Percentiles rank a stretch among this genome's conserved stretches.
Evolutionary conservation across 2,888 invertebrate species (phyloP).

Genomic region (Ecdyonurus torrentis): DNA sequence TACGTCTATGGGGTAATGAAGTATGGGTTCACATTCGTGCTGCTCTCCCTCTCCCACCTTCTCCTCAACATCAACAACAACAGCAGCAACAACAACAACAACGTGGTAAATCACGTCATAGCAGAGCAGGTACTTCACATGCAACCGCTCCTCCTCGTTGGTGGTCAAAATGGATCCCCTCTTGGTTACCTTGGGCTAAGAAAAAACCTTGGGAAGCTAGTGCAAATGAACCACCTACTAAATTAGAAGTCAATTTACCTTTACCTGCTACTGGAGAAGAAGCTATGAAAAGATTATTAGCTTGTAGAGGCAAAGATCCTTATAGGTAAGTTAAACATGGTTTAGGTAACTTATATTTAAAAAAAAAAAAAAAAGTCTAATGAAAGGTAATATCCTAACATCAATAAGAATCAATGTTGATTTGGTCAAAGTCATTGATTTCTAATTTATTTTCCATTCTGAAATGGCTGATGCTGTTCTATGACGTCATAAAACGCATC

Average conservation of each 20-base stretch:
- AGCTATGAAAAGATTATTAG: conserved; percentile 81
- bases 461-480: background rate
- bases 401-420: too few species aligned
- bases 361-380: too few species aligned
- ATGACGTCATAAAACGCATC: too few species aligned
- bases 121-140: too few species aligned
- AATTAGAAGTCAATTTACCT: conserved; percentile 52
- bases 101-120: background rate
- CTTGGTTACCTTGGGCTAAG: background rate
- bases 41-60: background rate
- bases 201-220: background rate
- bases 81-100: background rate
- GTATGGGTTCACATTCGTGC: background rate
- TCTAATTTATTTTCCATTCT: too few species aligned
- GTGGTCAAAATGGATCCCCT: background rate
- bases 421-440: too few species aligned
- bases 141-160: background rate
- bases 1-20: background rate
- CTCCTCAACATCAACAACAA: too few species aligned
- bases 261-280: conserved; percentile 85
- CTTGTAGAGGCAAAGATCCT: conserved; percentile 91
- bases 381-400: too few species aligned
- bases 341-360: conserved; percentile 5
- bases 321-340: conserved; percentile 49
- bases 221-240: conserved; percentile 19